Percentiles rank a stretch among this genome's conserved stretches.
phyloP scores from a whole-genome alignment of 92 coral and sea anemone genomes.

The Paragorgia papillata region DNA sequence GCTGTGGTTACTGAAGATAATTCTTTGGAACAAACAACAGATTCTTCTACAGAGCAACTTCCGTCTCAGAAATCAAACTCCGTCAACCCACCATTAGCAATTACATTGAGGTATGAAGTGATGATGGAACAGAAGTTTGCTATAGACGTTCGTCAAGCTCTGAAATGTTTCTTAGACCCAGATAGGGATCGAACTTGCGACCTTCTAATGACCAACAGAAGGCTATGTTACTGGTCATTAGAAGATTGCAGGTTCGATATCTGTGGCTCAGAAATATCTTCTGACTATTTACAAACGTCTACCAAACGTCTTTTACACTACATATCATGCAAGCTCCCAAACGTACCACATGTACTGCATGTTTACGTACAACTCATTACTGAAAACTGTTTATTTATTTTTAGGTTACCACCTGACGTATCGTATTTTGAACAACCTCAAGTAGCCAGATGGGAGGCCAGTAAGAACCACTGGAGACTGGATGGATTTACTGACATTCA shows the following conservation, averaged over 20 bases:
- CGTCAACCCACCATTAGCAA: constrained; percentile 70
- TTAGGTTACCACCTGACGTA: constrained; percentile 83
- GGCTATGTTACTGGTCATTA: too few relatives aligned
- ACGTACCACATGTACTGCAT: too few relatives aligned
- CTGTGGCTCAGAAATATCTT: not conserved
- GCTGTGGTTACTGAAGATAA: constrained; percentile 47
- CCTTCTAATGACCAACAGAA: too few relatives aligned
- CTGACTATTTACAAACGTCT: constrained; percentile 1
- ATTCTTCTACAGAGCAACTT: constrained; percentile 58
- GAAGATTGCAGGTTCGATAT: too few relatives aligned
- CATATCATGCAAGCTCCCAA: too few relatives aligned
- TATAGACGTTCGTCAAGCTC: too few relatives aligned
- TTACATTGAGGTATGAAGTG: constrained; percentile 65
- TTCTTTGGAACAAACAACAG: constrained; percentile 62
- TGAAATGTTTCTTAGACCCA: too few relatives aligned
- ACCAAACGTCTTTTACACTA: too few relatives aligned
- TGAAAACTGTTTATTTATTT: not conserved
- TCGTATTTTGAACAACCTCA: constrained; percentile 93
- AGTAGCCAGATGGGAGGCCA: constrained; percentile 83
- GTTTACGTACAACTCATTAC: too few relatives aligned
- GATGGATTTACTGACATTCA: constrained; percentile 79
- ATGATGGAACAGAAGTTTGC: too few relatives aligned
- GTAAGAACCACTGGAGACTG: constrained; percentile 84
- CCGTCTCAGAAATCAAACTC: constrained; percentile 41
- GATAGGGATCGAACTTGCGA: too few relatives aligned